phyloP scores from a whole-genome alignment of 2,113 vertebrate species.

The Strix aluco region DNA sequence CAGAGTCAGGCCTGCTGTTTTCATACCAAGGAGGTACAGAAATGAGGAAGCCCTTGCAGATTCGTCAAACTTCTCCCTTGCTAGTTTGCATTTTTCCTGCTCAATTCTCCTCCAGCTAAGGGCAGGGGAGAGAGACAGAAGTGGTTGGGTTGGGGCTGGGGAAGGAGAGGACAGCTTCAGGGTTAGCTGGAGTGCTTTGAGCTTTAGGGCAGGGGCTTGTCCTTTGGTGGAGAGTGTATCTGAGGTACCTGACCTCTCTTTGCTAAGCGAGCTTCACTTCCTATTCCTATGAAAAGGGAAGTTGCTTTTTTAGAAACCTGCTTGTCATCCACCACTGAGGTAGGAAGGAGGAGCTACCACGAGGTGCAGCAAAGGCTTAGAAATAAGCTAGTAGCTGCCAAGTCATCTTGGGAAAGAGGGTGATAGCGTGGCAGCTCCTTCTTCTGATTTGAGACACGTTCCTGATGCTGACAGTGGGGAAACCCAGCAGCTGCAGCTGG shows the following conservation, averaged over 20 bases:
- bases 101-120: neutral
- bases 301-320: slow-evolving; percentile 30
- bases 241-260: neutral
- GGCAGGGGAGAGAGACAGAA: neutral
- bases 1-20: neutral
- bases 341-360: neutral
- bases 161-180: neutral
- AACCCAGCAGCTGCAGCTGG: neutral
- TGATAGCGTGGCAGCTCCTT: accelerated
- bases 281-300: slow-evolving; percentile 46
- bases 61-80: neutral
- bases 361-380: neutral
- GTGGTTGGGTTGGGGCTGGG: accelerated
- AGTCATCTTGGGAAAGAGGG: neutral
- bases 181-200: neutral
- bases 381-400: neutral
- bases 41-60: slow-evolving; percentile 2
- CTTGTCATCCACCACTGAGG: neutral
- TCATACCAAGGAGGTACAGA: neutral
- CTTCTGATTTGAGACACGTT: neutral
- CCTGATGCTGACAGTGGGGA: neutral
- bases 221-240: neutral
- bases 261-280: slow-evolving; percentile 13
- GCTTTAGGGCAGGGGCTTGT: neutral
- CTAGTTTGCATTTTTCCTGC: neutral